Evolutionary conservation across 2,113 vertebrate genomes (phyloP), one percentile per base, ranked within the genome.

Genomic region (Brachionichthys hirsutus): DNA sequence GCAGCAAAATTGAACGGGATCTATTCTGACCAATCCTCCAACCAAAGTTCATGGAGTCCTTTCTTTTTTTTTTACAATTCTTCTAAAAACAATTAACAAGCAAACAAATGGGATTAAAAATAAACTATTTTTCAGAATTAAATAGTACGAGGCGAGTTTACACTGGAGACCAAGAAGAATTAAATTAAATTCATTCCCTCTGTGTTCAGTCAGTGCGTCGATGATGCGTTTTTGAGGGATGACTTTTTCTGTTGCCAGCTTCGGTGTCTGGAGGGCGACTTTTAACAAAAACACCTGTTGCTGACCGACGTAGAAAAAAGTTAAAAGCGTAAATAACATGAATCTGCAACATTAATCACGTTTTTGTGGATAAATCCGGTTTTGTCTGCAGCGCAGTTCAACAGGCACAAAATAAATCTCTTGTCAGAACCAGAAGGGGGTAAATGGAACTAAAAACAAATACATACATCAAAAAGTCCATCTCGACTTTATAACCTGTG

Each of bases 281-380:
- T 56, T 22, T 67, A 24, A 61, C 54, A 43, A 59, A 51, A 52
- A 47, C 20, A 73, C 61, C 63, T 75, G 67, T 74, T 79, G 70
- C 66, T 65, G 17, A 54, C 47, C 10, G 35, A 34, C 61, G 56
- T 2, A 34, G 13, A 22, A 15, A 47, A 2, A 44, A 12, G 7
- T 17, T 9, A 6, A 15, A 15, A 44, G n/a, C n/a, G n/a, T 24
- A 36, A 10, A 9, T 16, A 3, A 50, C 18, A 48, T 18, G 35
- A 24, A n/a, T 46, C 3, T 6, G n/a, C 16, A 46, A 46, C 4
- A 46, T 10, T 9, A 46, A 18, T 3, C 16, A 46, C 44, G 38
- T 38, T 15, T 15, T 0, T 17, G 46, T 20, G 12, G 12, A 17
- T 12, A 50, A 50, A 30, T 8, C 12, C 10, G 10, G 11, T 46